These are phyloP conservation scores for Dendrocincla tyrannina DNA, from an alignment of 2,797 vertebrate genomes.

Conservation along the genomic window DNA sequence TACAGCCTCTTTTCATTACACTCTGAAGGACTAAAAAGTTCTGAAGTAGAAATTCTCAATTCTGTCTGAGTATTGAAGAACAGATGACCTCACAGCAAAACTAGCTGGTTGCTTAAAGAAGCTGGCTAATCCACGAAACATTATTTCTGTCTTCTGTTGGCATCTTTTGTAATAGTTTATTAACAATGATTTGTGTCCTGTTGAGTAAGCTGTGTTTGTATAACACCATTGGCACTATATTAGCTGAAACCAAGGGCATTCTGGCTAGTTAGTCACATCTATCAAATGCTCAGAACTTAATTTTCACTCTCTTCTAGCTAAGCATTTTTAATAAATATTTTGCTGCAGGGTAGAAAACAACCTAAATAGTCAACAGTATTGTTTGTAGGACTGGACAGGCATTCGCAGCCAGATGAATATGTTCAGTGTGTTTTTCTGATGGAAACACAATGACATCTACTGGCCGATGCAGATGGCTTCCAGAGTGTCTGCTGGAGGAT, in stretches of 20 bases:
- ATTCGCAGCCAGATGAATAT: constrained; percentile 52
- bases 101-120: constrained; percentile 17
- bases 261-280: constrained; percentile 36
- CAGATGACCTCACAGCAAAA: constrained; percentile 15
- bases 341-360: constrained; percentile 30
- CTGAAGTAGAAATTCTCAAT: background rate
- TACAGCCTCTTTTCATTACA: background rate
- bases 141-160: constrained; percentile 23
- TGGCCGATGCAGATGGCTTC: background rate
- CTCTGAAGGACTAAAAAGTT: background rate
- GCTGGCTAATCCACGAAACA: background rate
- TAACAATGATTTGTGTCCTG: constrained; percentile 39
- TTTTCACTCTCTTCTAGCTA: constrained; percentile 48
- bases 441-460: constrained; percentile 74
- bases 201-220: constrained; percentile 59
- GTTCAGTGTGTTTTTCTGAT: background rate
- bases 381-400: constrained; percentile 19
- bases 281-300: constrained; percentile 43
- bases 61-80: background rate
- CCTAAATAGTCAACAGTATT: constrained; percentile 40
- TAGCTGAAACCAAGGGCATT: constrained; percentile 26
- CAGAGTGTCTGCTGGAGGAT: background rate
- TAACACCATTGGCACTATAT: constrained; percentile 14
- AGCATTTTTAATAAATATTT: constrained; percentile 43
- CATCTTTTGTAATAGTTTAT: constrained; percentile 46